phyloP scores from a whole-genome alignment of 2,113 vertebrate species.

The Chaenocephalus aceratus region DNA sequence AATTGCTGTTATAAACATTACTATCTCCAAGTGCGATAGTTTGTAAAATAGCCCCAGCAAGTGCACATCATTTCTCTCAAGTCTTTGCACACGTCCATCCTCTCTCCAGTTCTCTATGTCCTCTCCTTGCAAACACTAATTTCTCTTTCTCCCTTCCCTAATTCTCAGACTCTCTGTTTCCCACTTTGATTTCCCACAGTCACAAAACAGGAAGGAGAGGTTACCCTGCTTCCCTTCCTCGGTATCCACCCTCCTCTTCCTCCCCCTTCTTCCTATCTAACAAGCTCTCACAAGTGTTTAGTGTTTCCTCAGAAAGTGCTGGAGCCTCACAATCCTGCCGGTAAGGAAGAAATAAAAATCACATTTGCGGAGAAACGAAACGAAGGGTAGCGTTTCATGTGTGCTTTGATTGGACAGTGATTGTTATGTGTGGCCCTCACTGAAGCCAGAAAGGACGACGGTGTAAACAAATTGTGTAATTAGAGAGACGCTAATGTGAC shows the following conservation, averaged over 20 bases:
- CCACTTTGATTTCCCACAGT: slow-evolving; percentile 16
- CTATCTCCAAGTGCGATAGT: too few relatives aligned
- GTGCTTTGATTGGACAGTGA: slow-evolving; percentile 61
- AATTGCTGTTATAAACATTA: too few relatives aligned
- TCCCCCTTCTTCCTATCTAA: slow-evolving; percentile 11
- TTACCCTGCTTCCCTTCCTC: slow-evolving; percentile 1
- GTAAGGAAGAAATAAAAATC: background rate
- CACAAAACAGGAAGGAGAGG: slow-evolving; percentile 28
- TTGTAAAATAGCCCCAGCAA: too few relatives aligned
- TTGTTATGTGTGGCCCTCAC: slow-evolving; percentile 55
- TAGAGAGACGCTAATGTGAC: slow-evolving; percentile 53
- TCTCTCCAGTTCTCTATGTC: background rate
- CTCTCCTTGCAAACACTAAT: background rate
- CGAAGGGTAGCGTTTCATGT: slow-evolving; percentile 1
- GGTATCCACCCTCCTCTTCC: slow-evolving; percentile 2
- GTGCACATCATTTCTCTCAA: too few relatives aligned
- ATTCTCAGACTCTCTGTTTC: background rate
- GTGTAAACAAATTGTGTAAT: slow-evolving; percentile 60
- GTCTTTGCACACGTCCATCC: too few relatives aligned
- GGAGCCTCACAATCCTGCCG: slow-evolving; percentile 1
- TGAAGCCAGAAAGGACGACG: slow-evolving; percentile 39
- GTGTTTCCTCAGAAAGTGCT: slow-evolving; percentile 49
- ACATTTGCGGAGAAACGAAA: background rate
- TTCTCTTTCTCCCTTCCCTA: slow-evolving; percentile 15
- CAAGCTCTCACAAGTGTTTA: slow-evolving; percentile 72